These are phyloP conservation scores for Eurystomus gularis DNA, from an alignment of 2,113 vertebrate species.

Conservation along the genomic window DNA sequence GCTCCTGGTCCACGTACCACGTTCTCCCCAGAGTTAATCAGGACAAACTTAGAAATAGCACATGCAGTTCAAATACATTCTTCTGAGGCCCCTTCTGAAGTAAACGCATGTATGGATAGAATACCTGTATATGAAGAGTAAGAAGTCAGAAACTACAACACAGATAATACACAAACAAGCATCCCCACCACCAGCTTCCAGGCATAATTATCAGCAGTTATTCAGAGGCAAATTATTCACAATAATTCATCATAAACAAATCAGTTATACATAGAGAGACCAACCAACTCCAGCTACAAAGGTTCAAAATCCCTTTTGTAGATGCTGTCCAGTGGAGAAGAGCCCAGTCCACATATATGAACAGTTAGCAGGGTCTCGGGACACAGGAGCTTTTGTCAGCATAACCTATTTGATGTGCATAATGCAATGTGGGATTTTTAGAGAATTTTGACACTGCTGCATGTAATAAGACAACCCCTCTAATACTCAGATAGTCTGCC, in stretches of 20 bases:
- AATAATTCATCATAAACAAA: background rate
- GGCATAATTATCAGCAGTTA: background rate
- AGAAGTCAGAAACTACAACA: background rate
- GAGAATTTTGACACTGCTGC: background rate
- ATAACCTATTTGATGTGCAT: background rate
- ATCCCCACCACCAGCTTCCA: background rate
- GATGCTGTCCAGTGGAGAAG: background rate
- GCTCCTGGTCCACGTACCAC: background rate
- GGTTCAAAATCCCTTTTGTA: background rate
- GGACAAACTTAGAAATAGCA: background rate
- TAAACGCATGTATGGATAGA: background rate
- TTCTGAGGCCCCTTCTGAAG: background rate
- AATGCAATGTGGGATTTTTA: background rate
- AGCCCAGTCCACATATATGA: rapidly evolving
- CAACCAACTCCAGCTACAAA: background rate
- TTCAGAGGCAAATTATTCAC: background rate
- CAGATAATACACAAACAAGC: background rate
- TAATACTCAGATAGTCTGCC: background rate
- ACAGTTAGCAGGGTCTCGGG: background rate
- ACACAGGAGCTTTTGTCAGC: background rate
- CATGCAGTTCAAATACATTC: background rate
- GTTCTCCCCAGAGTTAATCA: background rate
- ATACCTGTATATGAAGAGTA: background rate
- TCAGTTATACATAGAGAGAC: background rate
- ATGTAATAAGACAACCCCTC: background rate